Base-by-base conservation (phyloP, 2,797 vertebrate species). In the Poliocrania exsul region DNA sequence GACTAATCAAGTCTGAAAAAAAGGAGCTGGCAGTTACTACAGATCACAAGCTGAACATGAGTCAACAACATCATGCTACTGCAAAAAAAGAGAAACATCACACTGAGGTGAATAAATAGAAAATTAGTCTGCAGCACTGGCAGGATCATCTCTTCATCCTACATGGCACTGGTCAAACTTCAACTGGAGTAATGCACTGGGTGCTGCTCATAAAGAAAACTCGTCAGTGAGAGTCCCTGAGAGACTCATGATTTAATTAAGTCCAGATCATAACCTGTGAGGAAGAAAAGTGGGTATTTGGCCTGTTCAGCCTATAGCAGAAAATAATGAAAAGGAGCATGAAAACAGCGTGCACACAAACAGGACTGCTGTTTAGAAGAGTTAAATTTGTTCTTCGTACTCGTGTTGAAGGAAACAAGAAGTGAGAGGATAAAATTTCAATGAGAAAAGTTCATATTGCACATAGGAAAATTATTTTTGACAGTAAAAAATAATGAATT, bases 21-120 rank as follows among this genome's bases (percentile, higher is more conserved):
- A 75, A 19, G 40, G 46, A 81, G n/a, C 35, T 91, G 79, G 49
- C 50, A 37, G 49, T 81, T 91, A 51, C 77, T 81, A n/a, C 13
- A 15, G 84, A 96, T 94, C 91, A 93, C 94, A 94, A 93, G 94
- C 72, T 62, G 19, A 90, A 82, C 13, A 96, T 95, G 91, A 96
- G 81, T 94, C 94, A 96, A 93, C 66, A 94, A 56, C 87, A 92
- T 93, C 82, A 88, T 33, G 75, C 42, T 79, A 58, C 81, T 75
- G 54, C 35, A 92, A 64, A 95, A 91, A 81, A n/a, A 82, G 17
- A 77, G 67, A 72, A 88, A 51, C 47, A 80, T 80, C 81, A 61
- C 23, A 57, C 19, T 71, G 69, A 92, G 33, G 47, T 61, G 58
- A 78, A 94, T 94, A 94, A 96, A 91, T 78, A 95, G 75, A 83